Conservation (phyloP, 2,113 vertebrate genomes). For the Tursiops truncatus region DNA sequence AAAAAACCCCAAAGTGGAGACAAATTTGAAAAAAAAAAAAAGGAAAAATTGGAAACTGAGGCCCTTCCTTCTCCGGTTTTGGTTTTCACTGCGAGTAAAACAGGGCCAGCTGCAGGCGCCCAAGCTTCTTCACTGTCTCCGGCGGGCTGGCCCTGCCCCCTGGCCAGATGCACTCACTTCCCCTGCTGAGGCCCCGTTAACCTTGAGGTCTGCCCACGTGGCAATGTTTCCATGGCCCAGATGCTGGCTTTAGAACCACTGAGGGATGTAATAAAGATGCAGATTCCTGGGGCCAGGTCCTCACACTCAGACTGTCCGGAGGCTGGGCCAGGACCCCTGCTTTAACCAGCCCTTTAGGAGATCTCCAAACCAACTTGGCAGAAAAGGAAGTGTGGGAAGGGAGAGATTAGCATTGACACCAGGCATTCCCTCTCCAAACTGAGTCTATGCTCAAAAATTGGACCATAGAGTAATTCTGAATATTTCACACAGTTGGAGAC, state of each 20-base stretch:
- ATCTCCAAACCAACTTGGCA: not conserved
- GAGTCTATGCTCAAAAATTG: not conserved
- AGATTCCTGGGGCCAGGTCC: not conserved
- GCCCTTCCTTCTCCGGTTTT: not conserved
- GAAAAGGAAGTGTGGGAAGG: not conserved
- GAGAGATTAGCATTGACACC: not conserved
- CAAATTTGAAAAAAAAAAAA: not conserved
- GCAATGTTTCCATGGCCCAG: not conserved
- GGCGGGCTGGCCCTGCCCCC: not conserved
- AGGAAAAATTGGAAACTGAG: not conserved
- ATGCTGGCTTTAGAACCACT: not conserved
- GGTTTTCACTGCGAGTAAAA: not conserved
- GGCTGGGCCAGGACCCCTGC: not conserved
- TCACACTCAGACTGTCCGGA: not conserved
- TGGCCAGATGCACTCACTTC: not conserved
- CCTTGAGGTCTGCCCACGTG: not conserved
- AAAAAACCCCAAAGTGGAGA: not conserved
- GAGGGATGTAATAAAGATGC: not conserved
- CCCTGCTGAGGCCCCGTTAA: fast-evolving
- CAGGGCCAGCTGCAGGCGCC: not conserved
- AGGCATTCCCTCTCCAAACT: not conserved
- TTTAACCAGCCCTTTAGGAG: not conserved
- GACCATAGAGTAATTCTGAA: not conserved
- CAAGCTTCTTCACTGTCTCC: not conserved
- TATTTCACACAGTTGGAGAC: not conserved